Evolutionary conservation across 1,140 invertebrate genomes (phyloP).

Genomic region (Melipona quadrifasciata): DNA sequence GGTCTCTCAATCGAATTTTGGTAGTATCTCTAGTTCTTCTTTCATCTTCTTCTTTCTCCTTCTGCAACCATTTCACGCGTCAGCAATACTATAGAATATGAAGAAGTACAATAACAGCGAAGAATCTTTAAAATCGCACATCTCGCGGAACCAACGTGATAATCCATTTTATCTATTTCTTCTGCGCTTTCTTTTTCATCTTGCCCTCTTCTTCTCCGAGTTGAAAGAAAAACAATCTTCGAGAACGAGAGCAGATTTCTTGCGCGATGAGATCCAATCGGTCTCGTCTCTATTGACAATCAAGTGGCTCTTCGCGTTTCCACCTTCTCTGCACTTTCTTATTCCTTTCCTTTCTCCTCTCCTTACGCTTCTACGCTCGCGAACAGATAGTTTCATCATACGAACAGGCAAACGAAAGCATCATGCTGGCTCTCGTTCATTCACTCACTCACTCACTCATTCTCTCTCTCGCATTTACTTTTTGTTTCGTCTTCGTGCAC

Average conservation of each 20-base stretch:
- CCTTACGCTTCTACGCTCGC: background rate
- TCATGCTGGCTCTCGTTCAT: background rate
- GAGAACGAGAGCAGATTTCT: background rate
- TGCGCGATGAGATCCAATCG: background rate
- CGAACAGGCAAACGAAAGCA: background rate
- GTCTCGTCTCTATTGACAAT: background rate
- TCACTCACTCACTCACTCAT: background rate
- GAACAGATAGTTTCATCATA: conserved; percentile 5
- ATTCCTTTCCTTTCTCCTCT: no score
- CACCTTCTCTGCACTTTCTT: background rate
- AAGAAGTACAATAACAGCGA: conserved; percentile 1
- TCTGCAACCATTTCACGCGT: background rate
- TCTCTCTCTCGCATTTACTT: no score
- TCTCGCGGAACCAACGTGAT: no score
- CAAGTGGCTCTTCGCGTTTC: background rate
- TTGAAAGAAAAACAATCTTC: background rate
- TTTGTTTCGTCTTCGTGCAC: background rate
- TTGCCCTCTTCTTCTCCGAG: background rate
- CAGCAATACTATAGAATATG: background rate
- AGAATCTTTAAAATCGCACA: background rate
- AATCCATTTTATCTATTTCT: background rate
- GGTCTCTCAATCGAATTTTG: background rate
- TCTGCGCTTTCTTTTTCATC: no score
- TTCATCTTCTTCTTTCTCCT: background rate
- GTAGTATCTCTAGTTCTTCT: background rate